These are phyloP conservation scores for Pocillopora damicornis DNA, from an alignment of 64 coral and sea anemone species.

Conservation along the genomic window DNA sequence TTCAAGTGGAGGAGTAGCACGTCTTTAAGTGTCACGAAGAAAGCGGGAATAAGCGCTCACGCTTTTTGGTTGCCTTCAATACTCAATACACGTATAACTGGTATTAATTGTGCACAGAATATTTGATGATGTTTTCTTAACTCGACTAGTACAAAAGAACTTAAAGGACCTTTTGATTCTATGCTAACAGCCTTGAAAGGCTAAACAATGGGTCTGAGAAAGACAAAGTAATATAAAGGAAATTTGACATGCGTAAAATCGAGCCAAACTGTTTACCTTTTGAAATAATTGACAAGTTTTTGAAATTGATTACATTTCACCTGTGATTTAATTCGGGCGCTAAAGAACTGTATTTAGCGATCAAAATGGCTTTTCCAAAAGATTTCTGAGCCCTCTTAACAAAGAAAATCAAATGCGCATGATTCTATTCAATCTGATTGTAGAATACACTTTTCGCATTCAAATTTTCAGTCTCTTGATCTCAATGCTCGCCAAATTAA, in stretches of 20 bases:
- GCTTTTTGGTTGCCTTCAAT: neutral
- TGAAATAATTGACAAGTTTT: constrained; percentile 68
- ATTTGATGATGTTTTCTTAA: constrained; percentile 51
- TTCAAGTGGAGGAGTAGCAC: neutral
- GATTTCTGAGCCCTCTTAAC: neutral
- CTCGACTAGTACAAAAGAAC: constrained; percentile 43
- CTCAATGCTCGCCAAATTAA: neutral
- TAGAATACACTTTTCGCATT: neutral
- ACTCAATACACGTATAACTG: neutral
- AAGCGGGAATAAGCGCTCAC: neutral
- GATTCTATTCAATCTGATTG: neutral
- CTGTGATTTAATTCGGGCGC: constrained; percentile 59
- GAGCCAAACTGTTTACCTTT: constrained; percentile 71
- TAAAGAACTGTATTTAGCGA: constrained; percentile 6
- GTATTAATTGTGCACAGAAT: constrained; percentile 11
- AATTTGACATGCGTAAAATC: constrained; percentile 79
- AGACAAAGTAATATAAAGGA: constrained; percentile 66
- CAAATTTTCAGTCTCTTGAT: neutral
- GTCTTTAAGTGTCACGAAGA: neutral
- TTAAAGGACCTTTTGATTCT: constrained; percentile 40
- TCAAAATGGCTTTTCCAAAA: neutral
- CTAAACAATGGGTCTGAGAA: constrained; percentile 65
- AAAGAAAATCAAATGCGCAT: neutral
- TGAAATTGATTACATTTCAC: constrained; percentile 58
- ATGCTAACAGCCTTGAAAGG: constrained; percentile 54